A percentile compares a stretch with the other conserved stretches of the same genome.
phyloP scores from a whole-genome alignment of 2,113 vertebrate species.

The Burhinus oedicnemus region DNA sequence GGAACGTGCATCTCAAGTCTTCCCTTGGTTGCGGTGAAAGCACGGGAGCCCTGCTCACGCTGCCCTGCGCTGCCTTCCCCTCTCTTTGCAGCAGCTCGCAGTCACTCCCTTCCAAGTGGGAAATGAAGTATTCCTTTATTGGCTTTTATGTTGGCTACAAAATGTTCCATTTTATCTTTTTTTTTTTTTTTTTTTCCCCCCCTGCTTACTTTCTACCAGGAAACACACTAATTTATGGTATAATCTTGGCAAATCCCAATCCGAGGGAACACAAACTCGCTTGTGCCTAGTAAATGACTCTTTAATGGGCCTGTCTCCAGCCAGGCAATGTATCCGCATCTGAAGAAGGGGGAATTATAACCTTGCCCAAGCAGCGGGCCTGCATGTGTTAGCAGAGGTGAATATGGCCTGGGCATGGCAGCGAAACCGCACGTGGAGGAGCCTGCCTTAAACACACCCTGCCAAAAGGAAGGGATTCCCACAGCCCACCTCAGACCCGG shows the following conservation, averaged over 20 bases:
- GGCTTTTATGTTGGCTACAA: slow-evolving; percentile 9
- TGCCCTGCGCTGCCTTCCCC: background rate
- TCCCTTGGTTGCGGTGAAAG: background rate
- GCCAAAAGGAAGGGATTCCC: background rate
- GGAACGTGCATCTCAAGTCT: background rate
- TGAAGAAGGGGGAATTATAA: background rate
- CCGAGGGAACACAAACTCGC: slow-evolving; percentile 10
- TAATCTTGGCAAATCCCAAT: slow-evolving; percentile 53
- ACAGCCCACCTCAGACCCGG: background rate
- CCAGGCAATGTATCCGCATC: background rate
- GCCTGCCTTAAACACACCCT: background rate
- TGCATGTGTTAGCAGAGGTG: background rate
- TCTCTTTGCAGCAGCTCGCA: background rate
- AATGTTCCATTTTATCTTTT: slow-evolving; percentile 14
- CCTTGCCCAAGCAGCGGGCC: background rate
- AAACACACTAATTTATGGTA: slow-evolving; percentile 45
- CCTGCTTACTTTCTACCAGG: slow-evolving; percentile 38
- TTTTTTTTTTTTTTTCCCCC: background rate
- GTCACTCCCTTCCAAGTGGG: background rate
- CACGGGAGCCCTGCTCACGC: background rate
- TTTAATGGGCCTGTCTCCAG: background rate
- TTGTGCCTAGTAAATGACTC: slow-evolving; percentile 32
- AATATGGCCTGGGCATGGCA: background rate
- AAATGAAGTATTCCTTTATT: slow-evolving; percentile 40
- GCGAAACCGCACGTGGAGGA: background rate